Conservation (phyloP, 2,888 invertebrate species). For the Drosophila kokeensis region DNA sequence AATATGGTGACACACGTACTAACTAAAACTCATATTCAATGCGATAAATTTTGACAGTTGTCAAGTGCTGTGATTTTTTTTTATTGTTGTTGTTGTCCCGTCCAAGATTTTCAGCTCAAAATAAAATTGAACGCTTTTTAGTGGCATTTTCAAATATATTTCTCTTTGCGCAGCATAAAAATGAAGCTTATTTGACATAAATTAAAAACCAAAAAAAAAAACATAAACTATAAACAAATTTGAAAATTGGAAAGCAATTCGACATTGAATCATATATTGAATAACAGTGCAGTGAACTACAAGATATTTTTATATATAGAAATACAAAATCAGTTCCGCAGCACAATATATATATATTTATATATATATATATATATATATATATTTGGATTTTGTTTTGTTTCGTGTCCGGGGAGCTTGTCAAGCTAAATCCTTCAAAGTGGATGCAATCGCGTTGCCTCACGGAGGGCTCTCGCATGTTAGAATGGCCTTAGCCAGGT, state of each 20-base stretch:
- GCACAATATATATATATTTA: slow-evolving; percentile 10
- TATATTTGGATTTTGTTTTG: slow-evolving; percentile 25
- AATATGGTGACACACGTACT: slow-evolving; percentile 67
- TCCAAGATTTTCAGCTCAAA: slow-evolving; percentile 10
- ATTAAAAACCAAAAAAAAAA: not conserved
- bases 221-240: not conserved
- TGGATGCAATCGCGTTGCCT: slow-evolving; percentile 87
- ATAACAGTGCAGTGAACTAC: slow-evolving; percentile 33
- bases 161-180: slow-evolving; percentile 20
- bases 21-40: slow-evolving; percentile 38
- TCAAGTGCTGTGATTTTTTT: slow-evolving; percentile 10
- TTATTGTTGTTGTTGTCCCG: slow-evolving; percentile 11
- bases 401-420: slow-evolving; percentile 34
- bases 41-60: slow-evolving; percentile 59
- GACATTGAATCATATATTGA: slow-evolving; percentile 15
- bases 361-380: slow-evolving; percentile 9
- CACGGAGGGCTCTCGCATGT: slow-evolving; percentile 88
- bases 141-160: slow-evolving; percentile 1
- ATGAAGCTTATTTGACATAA: slow-evolving; percentile 32
- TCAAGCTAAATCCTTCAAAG: slow-evolving; percentile 80
- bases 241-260: slow-evolving; percentile 10
- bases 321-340: slow-evolving; percentile 6
- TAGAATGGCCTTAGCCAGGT: slow-evolving; percentile 90
- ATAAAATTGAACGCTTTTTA: slow-evolving; percentile 21
- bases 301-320: slow-evolving; percentile 11